Conservation (phyloP, 2,888 invertebrate species). For the Mythimna pallens region DNA sequence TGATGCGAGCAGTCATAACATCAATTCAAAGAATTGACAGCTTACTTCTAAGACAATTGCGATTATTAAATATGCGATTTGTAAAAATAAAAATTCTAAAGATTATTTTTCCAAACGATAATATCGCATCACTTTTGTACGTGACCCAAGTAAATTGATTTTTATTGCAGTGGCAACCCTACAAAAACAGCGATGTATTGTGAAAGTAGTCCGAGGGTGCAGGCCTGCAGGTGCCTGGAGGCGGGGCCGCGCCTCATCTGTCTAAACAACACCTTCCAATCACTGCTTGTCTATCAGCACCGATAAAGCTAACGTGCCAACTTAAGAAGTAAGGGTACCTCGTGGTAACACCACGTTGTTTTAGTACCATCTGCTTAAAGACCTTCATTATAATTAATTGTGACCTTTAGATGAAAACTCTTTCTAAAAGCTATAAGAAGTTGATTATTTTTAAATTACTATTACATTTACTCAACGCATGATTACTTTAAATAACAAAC, state of each 20-base stretch:
- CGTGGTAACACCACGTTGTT: conserved; percentile 4
- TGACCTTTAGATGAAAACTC: not conserved
- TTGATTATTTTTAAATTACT: not conserved
- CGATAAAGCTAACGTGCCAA: conserved; percentile 58
- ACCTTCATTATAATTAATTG: too few relatives aligned
- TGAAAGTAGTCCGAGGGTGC: conserved; percentile 70
- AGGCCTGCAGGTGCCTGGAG: conserved; percentile 67
- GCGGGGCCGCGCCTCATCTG: conserved; percentile 71
- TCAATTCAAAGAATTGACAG: not conserved
- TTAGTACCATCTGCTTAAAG: not conserved
- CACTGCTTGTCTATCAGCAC: conserved; percentile 43
- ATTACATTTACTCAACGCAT: not conserved
- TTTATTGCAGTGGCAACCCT: conserved; percentile 38
- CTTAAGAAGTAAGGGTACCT: conserved; percentile 26
- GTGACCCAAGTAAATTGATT: not conserved
- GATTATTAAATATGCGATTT: too few relatives aligned
- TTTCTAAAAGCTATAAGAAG: not conserved
- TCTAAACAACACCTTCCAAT: conserved; percentile 71
- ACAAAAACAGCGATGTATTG: conserved; percentile 56
- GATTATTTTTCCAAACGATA: not conserved
- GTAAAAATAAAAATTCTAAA: too few relatives aligned
- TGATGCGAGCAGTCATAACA: not conserved
- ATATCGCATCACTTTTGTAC: not conserved
- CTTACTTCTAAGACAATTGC: not conserved
- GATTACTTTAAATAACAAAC: too few relatives aligned